Percentiles rank a stretch among this genome's conserved stretches.
These are phyloP conservation scores for Colossoma macropomum DNA, from an alignment of 2,113 vertebrate species.

Conservation along the genomic window DNA sequence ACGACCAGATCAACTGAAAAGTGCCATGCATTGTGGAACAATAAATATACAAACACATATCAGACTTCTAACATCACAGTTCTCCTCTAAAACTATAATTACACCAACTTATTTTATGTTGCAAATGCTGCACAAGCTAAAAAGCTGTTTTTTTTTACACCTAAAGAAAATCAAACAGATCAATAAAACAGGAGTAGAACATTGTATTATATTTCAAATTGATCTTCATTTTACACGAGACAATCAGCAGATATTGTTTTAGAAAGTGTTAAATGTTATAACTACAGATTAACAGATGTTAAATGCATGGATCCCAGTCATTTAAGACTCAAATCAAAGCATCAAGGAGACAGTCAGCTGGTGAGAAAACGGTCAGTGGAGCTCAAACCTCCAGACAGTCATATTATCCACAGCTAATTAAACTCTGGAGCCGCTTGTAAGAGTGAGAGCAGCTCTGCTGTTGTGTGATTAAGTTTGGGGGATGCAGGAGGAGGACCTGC, in stretches of 20 bases:
- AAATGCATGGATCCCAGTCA: constrained; percentile 16
- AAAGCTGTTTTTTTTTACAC: no score
- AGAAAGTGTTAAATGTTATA: neutral
- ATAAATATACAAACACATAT: neutral
- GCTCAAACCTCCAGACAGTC: constrained; percentile 65
- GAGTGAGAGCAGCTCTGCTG: constrained; percentile 62
- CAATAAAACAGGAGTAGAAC: no score
- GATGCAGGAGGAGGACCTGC: constrained; percentile 65
- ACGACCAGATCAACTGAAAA: neutral
- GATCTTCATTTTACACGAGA: no score
- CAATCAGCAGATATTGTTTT: no score
- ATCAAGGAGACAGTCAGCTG: constrained; percentile 2
- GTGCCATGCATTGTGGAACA: neutral
- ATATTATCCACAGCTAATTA: constrained; percentile 78
- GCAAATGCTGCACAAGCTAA: no score
- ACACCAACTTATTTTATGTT: no score
- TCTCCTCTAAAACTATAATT: no score
- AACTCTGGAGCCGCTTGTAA: constrained; percentile 59
- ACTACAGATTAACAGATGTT: constrained; percentile 2
- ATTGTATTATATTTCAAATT: no score
- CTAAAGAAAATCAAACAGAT: no score
- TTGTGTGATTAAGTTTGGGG: constrained; percentile 79
- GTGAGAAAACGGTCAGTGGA: constrained; percentile 10
- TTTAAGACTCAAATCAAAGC: constrained; percentile 19
- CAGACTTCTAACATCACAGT: neutral